Evolutionary conservation across 2,888 invertebrate species (phyloP), one percentile per base, ranked within the genome.

Genomic region (Ophion costatus): DNA sequence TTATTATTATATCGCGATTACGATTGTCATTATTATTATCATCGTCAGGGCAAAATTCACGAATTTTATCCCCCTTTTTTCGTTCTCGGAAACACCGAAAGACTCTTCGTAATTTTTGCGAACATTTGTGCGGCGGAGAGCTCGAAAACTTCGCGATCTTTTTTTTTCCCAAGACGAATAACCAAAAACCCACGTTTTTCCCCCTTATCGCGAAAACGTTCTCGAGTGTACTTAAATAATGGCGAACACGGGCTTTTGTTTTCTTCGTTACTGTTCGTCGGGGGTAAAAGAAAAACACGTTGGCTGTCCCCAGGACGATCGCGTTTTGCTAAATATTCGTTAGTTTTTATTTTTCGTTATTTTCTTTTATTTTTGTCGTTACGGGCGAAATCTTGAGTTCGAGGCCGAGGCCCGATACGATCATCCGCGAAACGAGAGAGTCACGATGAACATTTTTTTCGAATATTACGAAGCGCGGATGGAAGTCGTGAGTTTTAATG

Each of bases 181-280:
- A 67, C 2, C 17, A 33, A 24, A 24, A n/a, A 42, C 6, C 24
- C 9, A 20, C 10, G 20, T 20, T 76, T 64, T 71, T 24, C 9
- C 29, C 29, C 9, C 29, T 77, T 76, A 24, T 77, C 6, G 22
- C 22, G 57, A 38, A 22, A 56, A 51, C 69, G 74, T 22, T 64
- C 70, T 75, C 51, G 38, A 81, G 45, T 84, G 84, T 84, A 84
- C 84, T 84, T 84, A 84, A 84, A 64, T 78, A 63, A 20, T 20
- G 20, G 22, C 9, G 59, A 20, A 70, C 38, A 38, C 38, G 11
- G 22, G 20, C 14, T 63, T 79, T 56, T 59, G 24, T 75, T 75
- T 63, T 20, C 61, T 67, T 29, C 29, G 17, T 45, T 56, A 45
- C 11, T 42, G 10, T 20, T 14, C 20, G 42, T 57, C 20, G 33